These are phyloP conservation scores for Zhengitettix transpicula DNA, from an alignment of 2,888 invertebrate genomes.

Conservation along the genomic window DNA sequence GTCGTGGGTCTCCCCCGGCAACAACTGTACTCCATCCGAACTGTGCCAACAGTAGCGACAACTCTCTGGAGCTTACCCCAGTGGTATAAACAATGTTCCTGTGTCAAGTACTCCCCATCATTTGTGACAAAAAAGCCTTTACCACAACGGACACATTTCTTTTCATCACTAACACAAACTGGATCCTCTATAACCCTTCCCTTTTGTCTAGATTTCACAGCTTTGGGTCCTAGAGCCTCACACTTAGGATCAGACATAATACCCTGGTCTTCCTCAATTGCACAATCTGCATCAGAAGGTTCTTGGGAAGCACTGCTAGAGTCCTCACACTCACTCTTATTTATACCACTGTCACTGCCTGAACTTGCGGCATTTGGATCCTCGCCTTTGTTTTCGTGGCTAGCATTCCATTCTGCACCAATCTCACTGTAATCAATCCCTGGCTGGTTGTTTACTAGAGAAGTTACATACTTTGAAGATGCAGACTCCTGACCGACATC, in stretches of 20 bases:
- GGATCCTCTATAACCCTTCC: neutral
- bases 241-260: conserved; percentile 32
- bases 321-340: conserved; percentile 17
- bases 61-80: conserved; percentile 58
- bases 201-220: conserved; percentile 22
- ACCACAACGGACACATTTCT: conserved; percentile 53
- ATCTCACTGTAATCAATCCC: conserved; percentile 12
- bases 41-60: conserved; percentile 1
- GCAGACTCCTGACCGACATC: conserved; percentile 3
- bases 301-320: conserved; percentile 7
- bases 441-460: neutral
- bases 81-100: conserved; percentile 71
- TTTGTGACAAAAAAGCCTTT: conserved; percentile 51
- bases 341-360: conserved; percentile 21
- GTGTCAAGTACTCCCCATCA: conserved; percentile 51
- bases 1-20: conserved; percentile 36
- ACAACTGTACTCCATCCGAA: conserved; percentile 36
- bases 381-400: conserved; percentile 11
- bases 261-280: conserved; percentile 15
- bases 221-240: conserved; percentile 35
- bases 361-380: conserved; percentile 3
- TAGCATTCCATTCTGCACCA: conserved; percentile 16
- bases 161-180: conserved; percentile 10
- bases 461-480: neutral
- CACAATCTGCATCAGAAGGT: conserved; percentile 12